Percentiles rank a stretch among this genome's conserved stretches.
Conservation (phyloP, 1,140 invertebrate species). For the Muscidifurax raptorellus region DNA sequence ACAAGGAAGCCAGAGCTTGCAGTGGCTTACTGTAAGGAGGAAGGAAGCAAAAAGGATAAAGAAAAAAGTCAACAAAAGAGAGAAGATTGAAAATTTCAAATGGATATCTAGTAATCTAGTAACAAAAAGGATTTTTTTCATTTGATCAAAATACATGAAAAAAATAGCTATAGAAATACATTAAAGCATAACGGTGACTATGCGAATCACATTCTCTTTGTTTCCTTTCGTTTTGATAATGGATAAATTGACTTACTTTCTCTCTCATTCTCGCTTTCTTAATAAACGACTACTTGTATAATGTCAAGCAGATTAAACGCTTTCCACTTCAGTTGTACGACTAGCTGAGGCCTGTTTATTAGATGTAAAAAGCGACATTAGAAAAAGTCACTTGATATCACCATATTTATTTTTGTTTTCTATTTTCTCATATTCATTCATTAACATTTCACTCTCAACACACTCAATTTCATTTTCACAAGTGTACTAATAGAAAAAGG, state of each 20-base stretch:
- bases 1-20: background rate
- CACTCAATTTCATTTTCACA: slow-evolving; percentile 39
- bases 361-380: slow-evolving; percentile 53
- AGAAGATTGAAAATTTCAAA: slow-evolving; percentile 15
- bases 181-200: slow-evolving; percentile 47
- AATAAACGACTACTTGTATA: slow-evolving; percentile 51
- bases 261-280: slow-evolving; percentile 49
- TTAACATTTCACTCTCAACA: slow-evolving; percentile 33
- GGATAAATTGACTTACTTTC: slow-evolving; percentile 44
- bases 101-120: slow-evolving; percentile 42
- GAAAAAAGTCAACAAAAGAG: slow-evolving; percentile 18
- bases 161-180: slow-evolving; percentile 36
- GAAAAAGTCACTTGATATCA: slow-evolving; percentile 52
- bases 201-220: slow-evolving; percentile 50
- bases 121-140: slow-evolving; percentile 47
- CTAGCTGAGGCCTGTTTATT: slow-evolving; percentile 70
- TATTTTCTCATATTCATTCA: slow-evolving; percentile 28
- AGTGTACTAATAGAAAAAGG: slow-evolving; percentile 60
- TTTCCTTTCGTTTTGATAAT: slow-evolving; percentile 46
- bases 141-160: slow-evolving; percentile 37
- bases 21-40: slow-evolving; percentile 3
- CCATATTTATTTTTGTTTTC: slow-evolving; percentile 20
- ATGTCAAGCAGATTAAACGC: slow-evolving; percentile 61
- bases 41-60: slow-evolving; percentile 49
- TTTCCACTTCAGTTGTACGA: slow-evolving; percentile 65